Evolutionary conservation across 2,888 invertebrate species (phyloP).

Genomic region (Myathropa florea): DNA sequence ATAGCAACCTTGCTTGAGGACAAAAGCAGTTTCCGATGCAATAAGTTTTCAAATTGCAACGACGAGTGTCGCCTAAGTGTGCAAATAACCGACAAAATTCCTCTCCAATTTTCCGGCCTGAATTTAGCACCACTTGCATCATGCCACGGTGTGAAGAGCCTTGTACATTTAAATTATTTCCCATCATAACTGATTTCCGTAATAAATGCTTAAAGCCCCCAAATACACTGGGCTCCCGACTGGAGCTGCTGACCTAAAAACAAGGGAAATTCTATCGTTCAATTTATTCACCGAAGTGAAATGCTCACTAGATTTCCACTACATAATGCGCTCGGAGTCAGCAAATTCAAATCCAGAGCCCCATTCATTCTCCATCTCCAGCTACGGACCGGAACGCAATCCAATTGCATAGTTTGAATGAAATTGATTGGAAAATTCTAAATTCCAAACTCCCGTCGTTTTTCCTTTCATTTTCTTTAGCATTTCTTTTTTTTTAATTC

Average conservation of each 20-base stretch:
- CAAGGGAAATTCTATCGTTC: neutral
- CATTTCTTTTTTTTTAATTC: constrained; percentile 25
- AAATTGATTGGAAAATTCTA: constrained; percentile 69
- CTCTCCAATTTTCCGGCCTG: no score
- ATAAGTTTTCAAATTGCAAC: no score
- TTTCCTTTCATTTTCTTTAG: neutral
- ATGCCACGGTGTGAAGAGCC: neutral
- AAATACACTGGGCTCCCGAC: no score
- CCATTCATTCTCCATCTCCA: constrained; percentile 30
- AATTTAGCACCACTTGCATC: neutral
- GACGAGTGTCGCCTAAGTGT: no score
- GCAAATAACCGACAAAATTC: no score
- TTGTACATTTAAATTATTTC: neutral
- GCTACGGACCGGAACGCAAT: constrained; percentile 52
- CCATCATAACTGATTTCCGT: neutral
- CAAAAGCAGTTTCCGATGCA: no score
- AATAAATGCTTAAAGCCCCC: no score
- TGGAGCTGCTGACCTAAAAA: neutral
- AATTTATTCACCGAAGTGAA: neutral
- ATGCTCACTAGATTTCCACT: constrained; percentile 35
- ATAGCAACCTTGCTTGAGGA: no score
- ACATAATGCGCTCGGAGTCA: constrained; percentile 39
- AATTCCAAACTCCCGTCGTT: constrained; percentile 57
- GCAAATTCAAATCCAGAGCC: constrained; percentile 47
- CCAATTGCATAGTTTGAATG: constrained; percentile 64